A percentile compares a stretch with the other conserved stretches of the same genome.
phyloP scores from a whole-genome alignment of 2,888 invertebrate species.

The Ophonus ardosiacus region DNA sequence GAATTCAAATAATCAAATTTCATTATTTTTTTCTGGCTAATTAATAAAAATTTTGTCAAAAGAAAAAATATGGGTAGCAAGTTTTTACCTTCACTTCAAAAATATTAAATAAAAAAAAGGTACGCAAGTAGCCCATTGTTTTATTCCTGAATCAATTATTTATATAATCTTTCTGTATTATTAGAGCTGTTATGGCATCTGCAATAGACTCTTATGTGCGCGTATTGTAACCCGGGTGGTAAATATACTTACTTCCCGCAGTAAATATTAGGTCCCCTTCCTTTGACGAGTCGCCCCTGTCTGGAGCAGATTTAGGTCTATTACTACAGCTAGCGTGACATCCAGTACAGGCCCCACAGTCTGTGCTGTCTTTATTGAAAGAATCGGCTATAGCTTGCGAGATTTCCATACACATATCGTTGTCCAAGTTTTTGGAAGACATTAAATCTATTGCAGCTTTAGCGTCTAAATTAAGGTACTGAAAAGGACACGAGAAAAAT shows the following conservation, averaged over 20 bases:
- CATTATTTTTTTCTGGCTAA: no score
- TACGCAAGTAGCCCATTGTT: no score
- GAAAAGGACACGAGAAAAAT: background rate
- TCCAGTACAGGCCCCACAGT: background rate
- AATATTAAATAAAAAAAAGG: no score
- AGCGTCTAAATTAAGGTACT: conserved; percentile 69
- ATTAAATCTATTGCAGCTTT: conserved; percentile 71
- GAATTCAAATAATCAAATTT: no score
- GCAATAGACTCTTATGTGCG: no score
- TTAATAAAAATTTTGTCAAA: no score
- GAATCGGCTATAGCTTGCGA: conserved; percentile 70
- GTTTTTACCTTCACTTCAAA: no score
- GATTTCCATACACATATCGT: conserved; percentile 71
- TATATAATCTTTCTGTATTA: no score
- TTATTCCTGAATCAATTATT: no score
- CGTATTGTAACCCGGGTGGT: background rate
- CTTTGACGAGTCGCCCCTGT: background rate
- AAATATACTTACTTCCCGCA: conserved; percentile 9
- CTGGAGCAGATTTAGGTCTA: background rate
- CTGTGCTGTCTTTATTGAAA: conserved; percentile 54
- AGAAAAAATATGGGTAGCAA: no score
- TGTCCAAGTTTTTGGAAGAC: conserved; percentile 69
- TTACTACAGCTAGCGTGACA: background rate
- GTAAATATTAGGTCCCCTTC: conserved; percentile 17
- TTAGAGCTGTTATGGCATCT: no score